Conservation (phyloP, 2,888 invertebrate genomes). For the Zaprionus bogoriensis region DNA sequence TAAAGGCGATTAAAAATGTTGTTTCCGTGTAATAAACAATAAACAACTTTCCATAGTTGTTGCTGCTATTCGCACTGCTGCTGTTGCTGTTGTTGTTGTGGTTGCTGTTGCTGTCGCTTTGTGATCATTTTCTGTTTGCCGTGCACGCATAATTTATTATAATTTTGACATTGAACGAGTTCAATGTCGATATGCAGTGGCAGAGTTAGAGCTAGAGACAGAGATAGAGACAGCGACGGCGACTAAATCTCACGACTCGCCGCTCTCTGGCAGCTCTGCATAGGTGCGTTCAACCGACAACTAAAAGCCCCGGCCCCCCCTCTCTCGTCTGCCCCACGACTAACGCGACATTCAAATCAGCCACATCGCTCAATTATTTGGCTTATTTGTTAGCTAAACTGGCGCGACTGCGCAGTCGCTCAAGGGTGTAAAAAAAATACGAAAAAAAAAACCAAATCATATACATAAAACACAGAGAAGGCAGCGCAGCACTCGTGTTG, state of each 20-base stretch:
- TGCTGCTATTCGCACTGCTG: conserved; percentile 1
- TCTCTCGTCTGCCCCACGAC: neutral
- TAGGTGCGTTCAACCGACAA: conserved; percentile 51
- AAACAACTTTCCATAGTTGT: conserved; percentile 56
- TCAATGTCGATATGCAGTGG: conserved; percentile 79
- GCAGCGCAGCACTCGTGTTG: conserved; percentile 42
- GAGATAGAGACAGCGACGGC: neutral
- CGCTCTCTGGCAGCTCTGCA: conserved; percentile 15
- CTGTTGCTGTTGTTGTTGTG: conserved; percentile 26
- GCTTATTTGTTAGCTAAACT: conserved; percentile 65
- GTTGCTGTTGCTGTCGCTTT: conserved; percentile 22
- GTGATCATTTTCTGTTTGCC: conserved; percentile 33
- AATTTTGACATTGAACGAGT: conserved; percentile 81
- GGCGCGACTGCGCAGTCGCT: conserved; percentile 55
- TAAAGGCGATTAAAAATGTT: conserved; percentile 45
- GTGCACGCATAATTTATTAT: conserved; percentile 74
- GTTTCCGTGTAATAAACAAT: conserved; percentile 74
- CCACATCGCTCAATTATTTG: conserved; percentile 64
- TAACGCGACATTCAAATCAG: conserved; percentile 54
- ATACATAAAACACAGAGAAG: conserved; percentile 6
- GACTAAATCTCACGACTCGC: neutral
- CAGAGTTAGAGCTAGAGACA: conserved; percentile 13
- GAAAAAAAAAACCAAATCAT: conserved; percentile 10
- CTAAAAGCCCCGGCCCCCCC: neutral
- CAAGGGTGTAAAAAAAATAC: conserved; percentile 61